A percentile compares a stretch with the other conserved stretches of the same genome.
Conservation (phyloP, 2,113 vertebrate species). For the Anarrhichthys ocellatus region DNA sequence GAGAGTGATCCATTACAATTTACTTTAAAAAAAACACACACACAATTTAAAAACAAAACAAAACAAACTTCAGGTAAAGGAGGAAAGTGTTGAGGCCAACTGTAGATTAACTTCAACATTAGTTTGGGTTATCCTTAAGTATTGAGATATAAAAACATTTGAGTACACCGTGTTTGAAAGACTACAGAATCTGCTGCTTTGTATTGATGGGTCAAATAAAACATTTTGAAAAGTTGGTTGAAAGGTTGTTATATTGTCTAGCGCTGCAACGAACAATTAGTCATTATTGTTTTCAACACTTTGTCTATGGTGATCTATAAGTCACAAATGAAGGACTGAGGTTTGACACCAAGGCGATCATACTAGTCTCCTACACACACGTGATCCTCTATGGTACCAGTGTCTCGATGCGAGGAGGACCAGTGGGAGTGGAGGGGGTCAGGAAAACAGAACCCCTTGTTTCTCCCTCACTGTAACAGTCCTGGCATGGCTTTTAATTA, state of each 20-base stretch:
- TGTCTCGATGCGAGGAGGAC: conserved; percentile 29
- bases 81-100: background rate
- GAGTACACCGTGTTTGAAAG: background rate
- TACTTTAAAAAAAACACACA: background rate
- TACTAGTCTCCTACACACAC: conserved; percentile 6
- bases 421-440: conserved; percentile 39
- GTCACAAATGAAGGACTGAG: background rate
- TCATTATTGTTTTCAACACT: background rate
- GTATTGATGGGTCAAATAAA: background rate
- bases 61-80: background rate
- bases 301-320: background rate
- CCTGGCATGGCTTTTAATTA: conserved; percentile 76
- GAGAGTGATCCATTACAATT: background rate
- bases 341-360: background rate
- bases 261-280: background rate
- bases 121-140: background rate
- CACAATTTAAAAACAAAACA: background rate
- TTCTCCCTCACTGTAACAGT: conserved; percentile 61
- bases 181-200: background rate
- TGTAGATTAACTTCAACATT: background rate
- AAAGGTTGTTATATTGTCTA: background rate
- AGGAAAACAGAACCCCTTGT: conserved; percentile 70
- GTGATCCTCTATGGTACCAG: conserved; percentile 1
- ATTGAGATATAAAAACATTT: background rate
- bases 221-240: background rate